Evolutionary conservation across 1,140 invertebrate genomes (phyloP).

Genomic region (Achatina immaculata): DNA sequence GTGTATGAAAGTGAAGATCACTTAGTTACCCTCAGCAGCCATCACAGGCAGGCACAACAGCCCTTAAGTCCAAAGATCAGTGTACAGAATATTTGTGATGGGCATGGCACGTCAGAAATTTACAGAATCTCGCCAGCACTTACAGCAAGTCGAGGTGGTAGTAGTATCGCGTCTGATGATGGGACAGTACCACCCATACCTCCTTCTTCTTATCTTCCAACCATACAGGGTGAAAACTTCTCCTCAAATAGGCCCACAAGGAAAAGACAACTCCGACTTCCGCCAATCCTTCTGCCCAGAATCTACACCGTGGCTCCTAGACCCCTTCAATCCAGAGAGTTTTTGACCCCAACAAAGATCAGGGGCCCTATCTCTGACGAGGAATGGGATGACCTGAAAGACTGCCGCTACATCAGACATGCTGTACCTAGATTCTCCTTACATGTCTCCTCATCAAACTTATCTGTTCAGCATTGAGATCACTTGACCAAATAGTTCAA

Average conservation of each 20-base stretch:
- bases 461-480: not conserved
- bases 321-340: slow-evolving; percentile 43
- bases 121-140: too few species aligned
- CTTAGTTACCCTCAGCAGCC: too few species aligned
- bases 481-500: not conserved
- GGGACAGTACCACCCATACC: too few species aligned
- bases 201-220: too few species aligned
- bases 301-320: slow-evolving; percentile 47
- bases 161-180: too few species aligned
- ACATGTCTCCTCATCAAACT: not conserved
- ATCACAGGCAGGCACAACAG: too few species aligned
- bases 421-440: not conserved
- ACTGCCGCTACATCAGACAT: slow-evolving; percentile 50
- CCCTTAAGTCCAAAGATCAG: too few species aligned
- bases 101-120: too few species aligned
- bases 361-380: slow-evolving; percentile 45
- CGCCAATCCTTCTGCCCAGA: slow-evolving; percentile 48
- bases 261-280: slow-evolving; percentile 44
- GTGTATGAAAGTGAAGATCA: too few species aligned
- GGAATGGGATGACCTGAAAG: slow-evolving; percentile 53
- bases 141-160: too few species aligned
- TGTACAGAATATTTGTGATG: too few species aligned
- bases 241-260: not conserved
- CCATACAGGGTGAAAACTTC: too few species aligned
- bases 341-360: slow-evolving; percentile 27